A percentile compares a stretch with the other conserved stretches of the same genome.
Evolutionary conservation across 2,888 invertebrate species (phyloP).

Genomic region (Mechanitis messenoides): DNA sequence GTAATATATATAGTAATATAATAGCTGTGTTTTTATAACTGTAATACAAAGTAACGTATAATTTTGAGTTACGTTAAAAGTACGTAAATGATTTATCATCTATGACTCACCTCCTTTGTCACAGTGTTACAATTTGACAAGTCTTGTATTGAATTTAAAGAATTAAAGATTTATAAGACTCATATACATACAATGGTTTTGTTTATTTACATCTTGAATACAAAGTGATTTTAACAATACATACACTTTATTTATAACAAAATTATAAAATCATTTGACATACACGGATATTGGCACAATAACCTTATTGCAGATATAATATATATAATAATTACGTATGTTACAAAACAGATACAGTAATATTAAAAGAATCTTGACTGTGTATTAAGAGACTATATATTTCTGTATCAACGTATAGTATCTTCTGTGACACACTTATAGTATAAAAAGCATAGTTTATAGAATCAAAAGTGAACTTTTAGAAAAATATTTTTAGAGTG

Average conservation of each 20-base stretch:
- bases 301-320: not conserved
- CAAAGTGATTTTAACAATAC: constrained; percentile 11
- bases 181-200: constrained; percentile 27
- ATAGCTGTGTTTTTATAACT: no score
- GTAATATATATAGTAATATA: no score
- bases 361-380: not conserved
- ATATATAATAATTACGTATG: not conserved
- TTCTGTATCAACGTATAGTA: no score
- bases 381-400: no score
- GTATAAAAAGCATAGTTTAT: no score
- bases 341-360: not conserved
- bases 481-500: no score
- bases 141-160: constrained; percentile 20
- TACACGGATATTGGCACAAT: not conserved
- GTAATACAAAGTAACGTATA: no score
- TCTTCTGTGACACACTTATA: no score
- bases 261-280: constrained; percentile 4
- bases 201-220: constrained; percentile 16
- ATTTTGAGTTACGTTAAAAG: no score
- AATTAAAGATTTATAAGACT: constrained; percentile 21
- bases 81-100: no score
- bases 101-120: constrained; percentile 12
- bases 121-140: constrained; percentile 15
- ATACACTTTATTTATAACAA: not conserved
- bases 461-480: no score